Percentiles rank a stretch among this genome's conserved stretches.
phyloP scores from a whole-genome alignment of 1,140 invertebrate species.

The Lepidurus couesii region DNA sequence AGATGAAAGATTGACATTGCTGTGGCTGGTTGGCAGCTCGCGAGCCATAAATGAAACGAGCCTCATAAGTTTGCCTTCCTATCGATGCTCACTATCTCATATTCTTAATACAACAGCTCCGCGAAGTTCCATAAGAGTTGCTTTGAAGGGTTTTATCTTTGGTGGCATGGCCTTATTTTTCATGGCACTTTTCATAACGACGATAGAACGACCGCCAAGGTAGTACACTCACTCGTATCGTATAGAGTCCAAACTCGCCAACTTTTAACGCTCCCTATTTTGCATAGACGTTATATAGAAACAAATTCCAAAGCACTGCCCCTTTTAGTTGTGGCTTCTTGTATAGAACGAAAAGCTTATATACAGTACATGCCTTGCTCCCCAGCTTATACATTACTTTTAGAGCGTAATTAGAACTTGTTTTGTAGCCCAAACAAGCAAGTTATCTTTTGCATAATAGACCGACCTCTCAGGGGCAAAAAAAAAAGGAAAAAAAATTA shows the following conservation, averaged over 20 bases:
- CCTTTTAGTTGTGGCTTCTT: not conserved
- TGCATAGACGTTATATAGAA: not conserved
- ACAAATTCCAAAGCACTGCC: not conserved
- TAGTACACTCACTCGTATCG: not conserved
- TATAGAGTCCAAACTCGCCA: not conserved
- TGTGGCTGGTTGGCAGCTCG: slow-evolving; percentile 20
- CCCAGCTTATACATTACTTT: not conserved
- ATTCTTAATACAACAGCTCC: slow-evolving; percentile 10
- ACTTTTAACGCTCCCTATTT: not conserved
- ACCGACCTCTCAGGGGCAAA: not conserved
- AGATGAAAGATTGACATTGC: slow-evolving; percentile 22
- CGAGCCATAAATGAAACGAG: slow-evolving; percentile 19
- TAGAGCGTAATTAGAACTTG: slow-evolving; percentile 3
- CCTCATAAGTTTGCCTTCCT: slow-evolving; percentile 12
- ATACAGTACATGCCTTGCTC: too few relatives aligned
- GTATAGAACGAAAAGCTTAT: too few relatives aligned
- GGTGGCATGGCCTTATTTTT: slow-evolving; percentile 6
- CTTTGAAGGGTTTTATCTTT: not conserved
- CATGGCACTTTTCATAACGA: slow-evolving; percentile 11
- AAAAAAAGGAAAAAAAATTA: not conserved
- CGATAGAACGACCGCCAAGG: not conserved
- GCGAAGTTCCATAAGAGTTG: not conserved
- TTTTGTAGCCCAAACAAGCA: not conserved
- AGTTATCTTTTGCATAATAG: slow-evolving; percentile 2
- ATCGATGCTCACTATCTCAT: slow-evolving; percentile 18